phyloP scores from a whole-genome alignment of 2,113 vertebrate genomes.

The Bubo bubo region DNA sequence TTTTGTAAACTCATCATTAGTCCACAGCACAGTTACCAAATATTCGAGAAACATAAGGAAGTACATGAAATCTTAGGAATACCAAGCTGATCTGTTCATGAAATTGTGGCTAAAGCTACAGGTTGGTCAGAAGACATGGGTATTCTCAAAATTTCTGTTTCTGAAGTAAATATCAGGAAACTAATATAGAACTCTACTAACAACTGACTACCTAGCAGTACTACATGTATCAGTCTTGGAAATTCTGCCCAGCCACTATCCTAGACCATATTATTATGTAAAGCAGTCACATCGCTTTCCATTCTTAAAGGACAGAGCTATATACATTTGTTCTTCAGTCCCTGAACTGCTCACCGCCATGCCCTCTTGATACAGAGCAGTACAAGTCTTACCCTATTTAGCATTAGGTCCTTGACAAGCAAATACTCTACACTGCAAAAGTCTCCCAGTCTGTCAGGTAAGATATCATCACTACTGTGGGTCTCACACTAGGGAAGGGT shows the following conservation, averaged over 20 bases:
- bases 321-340: neutral
- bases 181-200: neutral
- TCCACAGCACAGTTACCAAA: neutral
- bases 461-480: neutral
- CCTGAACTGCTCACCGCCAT: neutral
- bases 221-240: neutral
- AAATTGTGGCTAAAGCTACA: neutral
- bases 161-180: neutral
- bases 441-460: neutral
- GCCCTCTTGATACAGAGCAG: neutral
- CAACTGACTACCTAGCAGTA: neutral
- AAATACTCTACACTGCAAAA: neutral
- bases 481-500: accelerated
- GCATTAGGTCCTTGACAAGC: neutral
- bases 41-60: neutral
- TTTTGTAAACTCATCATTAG: neutral
- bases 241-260: neutral
- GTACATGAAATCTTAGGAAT: neutral
- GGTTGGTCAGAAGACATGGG: accelerated
- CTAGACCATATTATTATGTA: neutral
- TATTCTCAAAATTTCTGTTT: neutral
- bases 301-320: neutral
- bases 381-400: neutral
- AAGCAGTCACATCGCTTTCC: neutral
- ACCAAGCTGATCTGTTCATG: neutral